These are phyloP conservation scores for Augochlora pura DNA, from an alignment of 1,140 invertebrate genomes.

Conservation along the genomic window DNA sequence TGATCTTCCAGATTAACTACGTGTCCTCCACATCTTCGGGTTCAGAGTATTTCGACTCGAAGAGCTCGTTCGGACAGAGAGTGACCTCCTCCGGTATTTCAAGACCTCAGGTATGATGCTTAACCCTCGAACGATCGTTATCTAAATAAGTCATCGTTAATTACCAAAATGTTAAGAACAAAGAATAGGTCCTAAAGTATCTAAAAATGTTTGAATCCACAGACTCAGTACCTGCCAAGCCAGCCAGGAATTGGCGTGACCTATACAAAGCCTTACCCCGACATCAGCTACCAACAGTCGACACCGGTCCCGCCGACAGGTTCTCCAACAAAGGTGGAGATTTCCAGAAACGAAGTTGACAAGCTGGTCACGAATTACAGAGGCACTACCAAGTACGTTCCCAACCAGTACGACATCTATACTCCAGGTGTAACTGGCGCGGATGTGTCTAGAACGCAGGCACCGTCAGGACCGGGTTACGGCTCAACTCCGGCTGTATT, in stretches of 20 bases:
- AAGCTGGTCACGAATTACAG: conserved; percentile 66
- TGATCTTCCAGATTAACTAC: conserved; percentile 7
- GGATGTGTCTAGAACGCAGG: conserved; percentile 5
- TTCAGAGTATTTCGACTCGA: conserved; percentile 19
- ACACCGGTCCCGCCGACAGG: conserved; percentile 37
- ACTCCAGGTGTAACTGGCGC: conserved; percentile 3
- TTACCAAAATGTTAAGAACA: too few species aligned
- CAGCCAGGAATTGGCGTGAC: conserved; percentile 62
- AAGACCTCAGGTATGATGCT: conserved; percentile 39
- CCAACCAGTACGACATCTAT: conserved; percentile 53
- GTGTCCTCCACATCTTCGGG: background rate
- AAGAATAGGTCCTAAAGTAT: too few species aligned
- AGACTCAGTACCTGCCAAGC: conserved; percentile 56
- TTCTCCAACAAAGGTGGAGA: conserved; percentile 47
- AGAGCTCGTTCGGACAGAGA: background rate
- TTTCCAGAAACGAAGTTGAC: conserved; percentile 49
- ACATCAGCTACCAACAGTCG: conserved; percentile 38
- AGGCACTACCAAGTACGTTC: conserved; percentile 67
- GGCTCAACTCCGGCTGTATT: background rate
- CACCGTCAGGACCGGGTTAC: background rate
- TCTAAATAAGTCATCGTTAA: too few species aligned
- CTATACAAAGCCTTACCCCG: conserved; percentile 62
- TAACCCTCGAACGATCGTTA: background rate
- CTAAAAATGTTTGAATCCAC: background rate
- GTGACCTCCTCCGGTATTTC: conserved; percentile 19